Percentiles rank a stretch among this genome's conserved stretches.
These are phyloP conservation scores for Nymphicus hollandicus DNA, from an alignment of 2,113 vertebrate genomes.

Conservation along the genomic window DNA sequence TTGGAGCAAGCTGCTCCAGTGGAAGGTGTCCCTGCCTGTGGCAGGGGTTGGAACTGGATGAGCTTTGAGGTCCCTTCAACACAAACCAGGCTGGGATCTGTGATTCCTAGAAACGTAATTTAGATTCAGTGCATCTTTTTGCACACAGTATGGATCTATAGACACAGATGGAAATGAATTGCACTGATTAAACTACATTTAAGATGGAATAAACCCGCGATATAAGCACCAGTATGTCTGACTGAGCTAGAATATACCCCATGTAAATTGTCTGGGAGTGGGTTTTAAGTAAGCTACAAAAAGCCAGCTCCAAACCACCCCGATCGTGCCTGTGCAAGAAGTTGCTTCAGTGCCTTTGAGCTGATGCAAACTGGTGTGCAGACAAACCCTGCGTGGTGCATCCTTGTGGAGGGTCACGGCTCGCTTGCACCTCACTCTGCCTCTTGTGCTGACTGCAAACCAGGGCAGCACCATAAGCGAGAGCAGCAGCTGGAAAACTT, in stretches of 20 bases:
- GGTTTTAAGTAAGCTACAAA: neutral
- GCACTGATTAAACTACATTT: neutral
- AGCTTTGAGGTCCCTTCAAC: neutral
- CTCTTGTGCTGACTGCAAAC: neutral
- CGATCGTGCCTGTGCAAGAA: neutral
- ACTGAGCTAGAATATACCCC: neutral
- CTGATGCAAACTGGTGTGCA: fast-evolving
- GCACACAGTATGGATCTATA: neutral
- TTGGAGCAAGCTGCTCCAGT: neutral
- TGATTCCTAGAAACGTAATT: neutral
- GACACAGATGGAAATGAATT: neutral
- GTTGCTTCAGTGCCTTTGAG: neutral
- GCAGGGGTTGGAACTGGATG: neutral
- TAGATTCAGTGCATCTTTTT: neutral
- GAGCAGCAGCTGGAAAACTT: neutral
- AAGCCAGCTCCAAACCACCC: neutral
- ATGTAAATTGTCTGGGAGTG: neutral
- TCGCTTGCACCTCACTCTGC: neutral
- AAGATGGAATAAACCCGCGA: neutral
- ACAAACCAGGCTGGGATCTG: neutral
- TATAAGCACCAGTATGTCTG: neutral
- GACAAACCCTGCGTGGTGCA: fast-evolving
- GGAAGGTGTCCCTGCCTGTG: neutral
- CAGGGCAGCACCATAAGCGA: neutral
- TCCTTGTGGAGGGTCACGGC: neutral